Conservation (phyloP, 2,888 invertebrate species). For the Ormia ochracea region DNA sequence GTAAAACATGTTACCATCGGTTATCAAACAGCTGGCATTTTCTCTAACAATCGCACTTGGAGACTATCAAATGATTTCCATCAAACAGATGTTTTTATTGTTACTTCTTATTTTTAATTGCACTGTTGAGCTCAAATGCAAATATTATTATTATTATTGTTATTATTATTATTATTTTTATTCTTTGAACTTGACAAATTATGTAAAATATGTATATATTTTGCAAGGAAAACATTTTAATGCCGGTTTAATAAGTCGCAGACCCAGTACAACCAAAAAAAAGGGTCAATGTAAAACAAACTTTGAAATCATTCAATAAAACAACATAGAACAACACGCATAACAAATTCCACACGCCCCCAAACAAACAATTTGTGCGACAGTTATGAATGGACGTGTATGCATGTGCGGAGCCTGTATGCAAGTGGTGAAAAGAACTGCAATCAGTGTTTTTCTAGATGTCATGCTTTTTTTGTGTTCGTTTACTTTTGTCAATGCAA, state of each 20-base stretch:
- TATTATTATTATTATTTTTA: too few relatives aligned
- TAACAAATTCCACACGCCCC: background rate
- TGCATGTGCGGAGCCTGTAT: background rate
- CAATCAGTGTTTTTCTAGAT: constrained; percentile 39
- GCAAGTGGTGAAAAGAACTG: background rate
- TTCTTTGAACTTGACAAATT: too few relatives aligned
- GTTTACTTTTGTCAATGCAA: constrained; percentile 2
- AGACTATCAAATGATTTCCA: too few relatives aligned
- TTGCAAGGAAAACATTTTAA: too few relatives aligned
- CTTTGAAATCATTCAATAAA: background rate
- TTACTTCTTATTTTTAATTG: too few relatives aligned
- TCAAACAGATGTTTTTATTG: too few relatives aligned
- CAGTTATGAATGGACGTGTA: background rate
- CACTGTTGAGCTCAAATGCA: too few relatives aligned
- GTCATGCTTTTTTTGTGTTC: constrained; percentile 4
- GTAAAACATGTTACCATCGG: too few relatives aligned
- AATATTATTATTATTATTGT: too few relatives aligned
- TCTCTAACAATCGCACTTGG: too few relatives aligned
- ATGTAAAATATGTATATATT: too few relatives aligned
- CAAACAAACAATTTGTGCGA: background rate
- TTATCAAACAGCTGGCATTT: too few relatives aligned
- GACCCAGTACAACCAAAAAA: background rate
- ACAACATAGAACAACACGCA: background rate
- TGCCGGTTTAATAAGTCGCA: background rate
- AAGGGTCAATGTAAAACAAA: background rate